These are phyloP conservation scores for Dryadula phaetusa DNA, from an alignment of 2,888 invertebrate genomes.

Conservation along the genomic window DNA sequence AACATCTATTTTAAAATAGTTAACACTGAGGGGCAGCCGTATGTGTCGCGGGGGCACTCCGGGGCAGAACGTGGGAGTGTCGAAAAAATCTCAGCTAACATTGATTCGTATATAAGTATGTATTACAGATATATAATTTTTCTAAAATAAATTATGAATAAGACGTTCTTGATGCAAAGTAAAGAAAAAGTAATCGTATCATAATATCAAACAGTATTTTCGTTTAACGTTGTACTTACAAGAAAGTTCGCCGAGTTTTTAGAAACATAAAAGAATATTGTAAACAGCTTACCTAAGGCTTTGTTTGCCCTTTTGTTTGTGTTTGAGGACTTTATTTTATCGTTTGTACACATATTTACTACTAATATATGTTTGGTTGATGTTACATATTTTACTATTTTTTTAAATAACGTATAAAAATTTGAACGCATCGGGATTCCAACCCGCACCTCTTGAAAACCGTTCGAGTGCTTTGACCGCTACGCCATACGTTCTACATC, in stretches of 20 bases:
- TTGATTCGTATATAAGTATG: background rate
- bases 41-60: no score
- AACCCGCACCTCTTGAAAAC: no score
- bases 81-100: no score
- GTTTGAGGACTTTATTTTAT: slow-evolving; percentile 15
- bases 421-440: no score
- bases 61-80: no score
- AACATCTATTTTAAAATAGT: no score
- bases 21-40: no score
- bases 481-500: no score
- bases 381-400: background rate
- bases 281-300: slow-evolving; percentile 25
- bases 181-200: slow-evolving; percentile 13
- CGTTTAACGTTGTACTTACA: slow-evolving; percentile 23
- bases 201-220: slow-evolving; percentile 9
- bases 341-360: slow-evolving; percentile 7
- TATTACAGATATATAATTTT: background rate
- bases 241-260: slow-evolving; percentile 18
- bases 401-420: no score
- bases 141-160: background rate
- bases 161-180: background rate
- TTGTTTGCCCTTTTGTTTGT: slow-evolving; percentile 23
- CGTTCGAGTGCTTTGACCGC: no score
- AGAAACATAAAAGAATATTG: slow-evolving; percentile 23
- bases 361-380: background rate